Conservation (phyloP, 2,113 vertebrate species). For the Orcinus orca region DNA sequence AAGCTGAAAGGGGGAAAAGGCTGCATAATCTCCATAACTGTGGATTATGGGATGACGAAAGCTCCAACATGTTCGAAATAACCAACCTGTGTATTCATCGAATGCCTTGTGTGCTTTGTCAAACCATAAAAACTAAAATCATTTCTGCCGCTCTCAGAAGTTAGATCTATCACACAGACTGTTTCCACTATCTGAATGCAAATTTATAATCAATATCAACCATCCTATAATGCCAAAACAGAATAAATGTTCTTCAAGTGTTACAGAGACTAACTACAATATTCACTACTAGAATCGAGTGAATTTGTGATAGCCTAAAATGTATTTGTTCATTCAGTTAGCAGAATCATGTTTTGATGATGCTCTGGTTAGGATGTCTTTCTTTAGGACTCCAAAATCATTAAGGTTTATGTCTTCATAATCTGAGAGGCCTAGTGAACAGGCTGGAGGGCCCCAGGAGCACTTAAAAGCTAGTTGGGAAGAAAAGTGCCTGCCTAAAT, state of each 20-base stretch:
- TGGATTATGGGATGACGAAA: neutral
- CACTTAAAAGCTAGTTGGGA: conserved; percentile 15
- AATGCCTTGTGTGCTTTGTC: neutral
- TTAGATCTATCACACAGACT: neutral
- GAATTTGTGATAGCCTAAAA: neutral
- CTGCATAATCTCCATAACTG: neutral
- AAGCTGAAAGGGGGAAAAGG: neutral
- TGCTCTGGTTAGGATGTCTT: neutral
- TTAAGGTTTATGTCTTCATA: conserved; percentile 42
- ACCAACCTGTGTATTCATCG: neutral
- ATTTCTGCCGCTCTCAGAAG: neutral
- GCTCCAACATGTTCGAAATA: neutral
- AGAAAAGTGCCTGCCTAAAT: conserved; percentile 2
- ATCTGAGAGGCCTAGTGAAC: conserved; percentile 27
- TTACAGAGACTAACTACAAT: neutral
- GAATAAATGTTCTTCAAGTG: neutral
- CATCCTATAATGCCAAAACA: neutral
- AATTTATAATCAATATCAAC: neutral
- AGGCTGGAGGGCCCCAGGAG: conserved; percentile 11
- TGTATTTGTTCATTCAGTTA: conserved; percentile 4
- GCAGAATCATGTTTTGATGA: neutral
- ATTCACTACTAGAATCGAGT: neutral
- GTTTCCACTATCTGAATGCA: neutral
- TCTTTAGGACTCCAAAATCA: conserved; percentile 50
- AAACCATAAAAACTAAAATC: conserved; percentile 10